Base-by-base conservation (phyloP, 1,140 invertebrate genomes). In the Oncopeltus fasciatus region DNA sequence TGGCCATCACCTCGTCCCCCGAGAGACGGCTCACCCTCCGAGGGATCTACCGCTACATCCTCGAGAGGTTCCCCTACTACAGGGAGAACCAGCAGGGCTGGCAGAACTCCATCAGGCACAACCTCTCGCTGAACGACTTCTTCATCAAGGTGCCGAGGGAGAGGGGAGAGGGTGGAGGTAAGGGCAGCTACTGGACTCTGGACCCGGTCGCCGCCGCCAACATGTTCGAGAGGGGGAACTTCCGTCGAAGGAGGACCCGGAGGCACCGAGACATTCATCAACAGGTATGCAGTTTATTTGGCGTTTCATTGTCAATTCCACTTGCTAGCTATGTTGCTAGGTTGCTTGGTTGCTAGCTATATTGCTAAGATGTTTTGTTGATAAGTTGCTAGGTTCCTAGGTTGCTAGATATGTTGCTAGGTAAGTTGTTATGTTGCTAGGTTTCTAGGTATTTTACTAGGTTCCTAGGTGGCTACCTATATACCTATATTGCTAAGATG, bases 11-110 rank as follows among this genome's bases (percentile, higher is more conserved):
- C 71, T 88, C 91, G 70, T 84, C 91, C 0, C 85, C 89, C 0
- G 91, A 95, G 59, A 92, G 95, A 70, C 90, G 91, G 70, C 87
- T 98, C 57, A 99, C 96, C 0, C 77, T 99, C 0, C 97, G 95
- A 71, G 95, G 94, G 8, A 99, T 99, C 69, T 99, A 99, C 72
- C 89, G 95, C 74, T 71, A 67, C 61, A 99, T 99, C 65, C 98
- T 98, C 87, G 93, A 97, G 67, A 79, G 90, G 2, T 99, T 98
- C 72, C 93, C 94, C 0, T 98, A 96, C 71, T 98, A 98, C 73
- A 77, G 95, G n/a, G 92, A 98, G 72, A 97, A 92, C 74, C 95
- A 94, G 72, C 92, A 96, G 73, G 85, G 90, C 58, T 93, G 90
- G 90, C 92, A 96, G 74, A 96, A 96, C 71, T 92, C 88, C 1